These are phyloP conservation scores for Salminus brasiliensis DNA, from an alignment of 2,113 vertebrate genomes.

Conservation along the genomic window DNA sequence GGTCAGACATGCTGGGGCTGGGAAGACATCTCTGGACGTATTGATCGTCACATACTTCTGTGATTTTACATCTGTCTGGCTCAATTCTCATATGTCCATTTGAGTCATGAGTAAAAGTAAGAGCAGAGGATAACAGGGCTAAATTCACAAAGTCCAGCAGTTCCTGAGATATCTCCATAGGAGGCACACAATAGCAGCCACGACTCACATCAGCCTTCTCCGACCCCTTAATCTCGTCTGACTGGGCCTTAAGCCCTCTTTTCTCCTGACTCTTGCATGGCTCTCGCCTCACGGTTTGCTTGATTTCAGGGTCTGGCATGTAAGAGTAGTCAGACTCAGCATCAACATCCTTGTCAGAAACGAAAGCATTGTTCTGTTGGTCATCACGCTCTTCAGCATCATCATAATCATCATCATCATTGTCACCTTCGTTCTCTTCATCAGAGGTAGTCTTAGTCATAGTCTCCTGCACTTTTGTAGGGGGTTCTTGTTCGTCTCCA, in stretches of 20 bases:
- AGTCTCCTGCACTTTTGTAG: too few species aligned
- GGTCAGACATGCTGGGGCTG: constrained; percentile 84
- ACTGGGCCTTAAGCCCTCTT: constrained; percentile 30
- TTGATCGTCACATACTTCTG: constrained; percentile 60
- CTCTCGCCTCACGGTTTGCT: constrained; percentile 1
- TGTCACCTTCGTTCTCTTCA: too few species aligned
- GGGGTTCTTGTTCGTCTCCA: too few species aligned
- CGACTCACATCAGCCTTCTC: constrained; percentile 20
- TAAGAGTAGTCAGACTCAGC: background rate
- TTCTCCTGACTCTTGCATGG: constrained; percentile 48
- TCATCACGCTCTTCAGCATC: background rate
- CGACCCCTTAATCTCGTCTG: constrained; percentile 47
- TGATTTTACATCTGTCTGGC: constrained; percentile 60
- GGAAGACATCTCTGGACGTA: constrained; percentile 73
- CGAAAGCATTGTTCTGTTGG: background rate
- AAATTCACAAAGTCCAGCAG: constrained; percentile 73
- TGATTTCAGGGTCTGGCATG: background rate
- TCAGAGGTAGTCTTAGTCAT: too few species aligned
- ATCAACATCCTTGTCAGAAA: background rate
- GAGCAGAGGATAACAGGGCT: constrained; percentile 75
- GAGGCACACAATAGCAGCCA: constrained; percentile 40
- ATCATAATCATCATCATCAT: background rate
- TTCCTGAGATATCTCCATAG: constrained; percentile 73
- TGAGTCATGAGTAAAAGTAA: constrained; percentile 82
- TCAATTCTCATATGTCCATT: constrained; percentile 76